These are phyloP conservation scores for Eupithecia abbreviata DNA, from an alignment of 2,888 invertebrate genomes.

Conservation along the genomic window DNA sequence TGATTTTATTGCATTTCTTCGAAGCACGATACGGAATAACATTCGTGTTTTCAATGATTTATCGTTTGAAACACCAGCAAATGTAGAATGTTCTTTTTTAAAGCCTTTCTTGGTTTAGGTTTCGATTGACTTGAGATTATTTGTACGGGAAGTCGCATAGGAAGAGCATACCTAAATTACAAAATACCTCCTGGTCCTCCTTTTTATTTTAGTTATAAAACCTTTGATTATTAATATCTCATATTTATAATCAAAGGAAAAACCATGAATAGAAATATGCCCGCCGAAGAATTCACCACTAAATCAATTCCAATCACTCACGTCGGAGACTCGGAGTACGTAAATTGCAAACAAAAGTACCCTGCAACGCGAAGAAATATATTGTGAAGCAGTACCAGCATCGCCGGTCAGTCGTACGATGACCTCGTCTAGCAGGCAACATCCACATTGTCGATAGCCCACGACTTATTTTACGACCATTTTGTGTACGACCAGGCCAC, in stretches of 20 bases:
- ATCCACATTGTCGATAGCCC: constrained; percentile 58
- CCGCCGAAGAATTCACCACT: neutral
- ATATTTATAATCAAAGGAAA: neutral
- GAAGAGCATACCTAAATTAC: neutral
- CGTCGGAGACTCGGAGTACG: neutral
- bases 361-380: constrained; percentile 46
- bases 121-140: neutral
- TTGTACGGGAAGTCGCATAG: neutral
- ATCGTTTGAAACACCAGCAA: neutral
- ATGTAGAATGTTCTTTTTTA: neutral
- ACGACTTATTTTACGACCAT: constrained; percentile 51
- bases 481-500: constrained; percentile 19
- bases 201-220: neutral
- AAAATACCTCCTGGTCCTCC: neutral
- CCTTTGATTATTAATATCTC: neutral
- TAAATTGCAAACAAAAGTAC: constrained; percentile 29
- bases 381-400: constrained; percentile 39
- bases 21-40: constrained; percentile 1
- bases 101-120: neutral
- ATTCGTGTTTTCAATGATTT: neutral
- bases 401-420: constrained; percentile 67
- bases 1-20: constrained; percentile 25
- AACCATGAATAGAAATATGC: neutral
- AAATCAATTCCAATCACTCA: too few relatives aligned
- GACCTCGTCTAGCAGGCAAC: constrained; percentile 62